These are phyloP conservation scores for Catostomus latipinnis DNA, from an alignment of 2,797 vertebrate genomes.

Conservation along the genomic window DNA sequence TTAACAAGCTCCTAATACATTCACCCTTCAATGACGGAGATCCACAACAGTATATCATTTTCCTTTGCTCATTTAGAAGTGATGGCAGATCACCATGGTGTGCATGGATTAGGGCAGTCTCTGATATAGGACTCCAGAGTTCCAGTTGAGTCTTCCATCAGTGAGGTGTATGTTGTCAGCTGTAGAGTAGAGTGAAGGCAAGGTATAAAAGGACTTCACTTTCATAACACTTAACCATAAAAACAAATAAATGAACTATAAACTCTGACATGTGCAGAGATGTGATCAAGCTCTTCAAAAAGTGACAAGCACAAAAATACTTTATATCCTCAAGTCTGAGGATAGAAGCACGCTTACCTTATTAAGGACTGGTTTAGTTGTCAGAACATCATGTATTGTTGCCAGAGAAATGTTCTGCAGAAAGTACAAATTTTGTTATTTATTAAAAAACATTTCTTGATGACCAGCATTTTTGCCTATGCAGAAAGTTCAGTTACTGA, in stretches of 20 bases:
- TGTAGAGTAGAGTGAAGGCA: conserved; percentile 60
- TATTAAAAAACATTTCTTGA: no score
- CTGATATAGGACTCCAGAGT: conserved; percentile 87
- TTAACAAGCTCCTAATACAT: background rate
- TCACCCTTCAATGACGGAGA: background rate
- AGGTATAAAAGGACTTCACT: background rate
- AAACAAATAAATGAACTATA: conserved; percentile 81
- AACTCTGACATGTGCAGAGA: no score
- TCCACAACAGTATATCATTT: background rate
- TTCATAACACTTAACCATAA: background rate
- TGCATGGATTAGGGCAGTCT: conserved; percentile 91
- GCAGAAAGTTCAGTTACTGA: no score
- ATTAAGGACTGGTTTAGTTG: conserved; percentile 89
- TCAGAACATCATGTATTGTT: conserved; percentile 83
- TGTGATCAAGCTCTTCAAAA: no score
- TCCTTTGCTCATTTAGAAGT: background rate
- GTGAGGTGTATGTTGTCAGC: conserved; percentile 91
- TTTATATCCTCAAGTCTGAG: no score
- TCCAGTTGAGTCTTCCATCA: conserved; percentile 86
- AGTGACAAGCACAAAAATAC: no score
- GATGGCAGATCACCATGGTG: conserved; percentile 85
- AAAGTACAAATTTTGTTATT: background rate
- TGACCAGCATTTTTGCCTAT: no score
- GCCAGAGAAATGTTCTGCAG: conserved; percentile 77
- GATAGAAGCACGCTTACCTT: conserved; percentile 72